Evolutionary conservation across 2,113 vertebrate species (phyloP).

Genomic region (Ammodytes marinus): DNA sequence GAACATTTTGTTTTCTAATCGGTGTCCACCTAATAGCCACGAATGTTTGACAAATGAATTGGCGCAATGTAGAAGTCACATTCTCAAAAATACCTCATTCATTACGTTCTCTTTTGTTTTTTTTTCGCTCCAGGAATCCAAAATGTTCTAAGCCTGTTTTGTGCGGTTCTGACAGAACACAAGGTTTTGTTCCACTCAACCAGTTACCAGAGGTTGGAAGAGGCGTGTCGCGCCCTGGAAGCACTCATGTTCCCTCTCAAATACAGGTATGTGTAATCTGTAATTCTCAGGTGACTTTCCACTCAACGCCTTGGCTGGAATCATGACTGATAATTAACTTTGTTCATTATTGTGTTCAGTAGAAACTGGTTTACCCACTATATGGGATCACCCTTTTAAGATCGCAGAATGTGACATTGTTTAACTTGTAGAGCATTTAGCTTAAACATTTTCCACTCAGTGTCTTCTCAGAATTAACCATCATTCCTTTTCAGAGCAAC

Average conservation of each 20-base stretch:
- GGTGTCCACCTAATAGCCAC: slow-evolving; percentile 37
- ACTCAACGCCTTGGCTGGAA: slow-evolving; percentile 1
- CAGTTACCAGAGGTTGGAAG: slow-evolving; percentile 97
- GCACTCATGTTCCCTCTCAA: slow-evolving; percentile 98
- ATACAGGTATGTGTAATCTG: slow-evolving; percentile 91
- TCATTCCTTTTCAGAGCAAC: background rate
- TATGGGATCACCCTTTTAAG: background rate
- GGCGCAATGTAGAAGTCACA: slow-evolving; percentile 42
- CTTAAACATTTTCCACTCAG: background rate
- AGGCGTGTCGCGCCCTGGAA: slow-evolving; percentile 95
- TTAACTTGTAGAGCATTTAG: background rate
- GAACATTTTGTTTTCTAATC: slow-evolving; percentile 41
- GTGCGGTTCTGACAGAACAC: slow-evolving; percentile 97
- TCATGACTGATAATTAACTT: slow-evolving; percentile 53
- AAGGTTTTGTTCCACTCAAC: slow-evolving; percentile 98
- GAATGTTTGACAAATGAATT: slow-evolving; percentile 47
- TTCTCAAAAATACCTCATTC: slow-evolving; percentile 56
- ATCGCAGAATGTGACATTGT: background rate
- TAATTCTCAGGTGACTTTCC: slow-evolving; percentile 50
- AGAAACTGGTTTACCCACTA: background rate
- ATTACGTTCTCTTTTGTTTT: slow-evolving; percentile 56
- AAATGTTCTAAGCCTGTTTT: slow-evolving; percentile 96
- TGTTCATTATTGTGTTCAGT: slow-evolving; percentile 9
- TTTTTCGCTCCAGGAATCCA: slow-evolving; percentile 91
- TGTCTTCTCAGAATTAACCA: background rate